phyloP scores from a whole-genome alignment of 2,888 invertebrate genomes.

The Drosophila nigritarsus region DNA sequence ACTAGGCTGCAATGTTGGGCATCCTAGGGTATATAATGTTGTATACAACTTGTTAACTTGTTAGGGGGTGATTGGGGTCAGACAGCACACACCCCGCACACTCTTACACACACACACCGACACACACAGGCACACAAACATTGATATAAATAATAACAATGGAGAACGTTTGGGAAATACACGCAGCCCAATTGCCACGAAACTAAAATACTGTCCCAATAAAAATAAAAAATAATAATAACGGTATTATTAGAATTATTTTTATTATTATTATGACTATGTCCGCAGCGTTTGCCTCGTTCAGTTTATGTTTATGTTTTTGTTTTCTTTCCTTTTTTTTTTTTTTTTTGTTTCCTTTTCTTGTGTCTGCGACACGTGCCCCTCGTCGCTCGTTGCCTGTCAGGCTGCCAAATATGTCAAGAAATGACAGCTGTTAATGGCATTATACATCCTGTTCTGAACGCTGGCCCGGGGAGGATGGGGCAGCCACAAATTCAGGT shows the following conservation, averaged over 20 bases:
- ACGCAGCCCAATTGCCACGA: conserved; percentile 56
- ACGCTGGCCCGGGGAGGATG: background rate
- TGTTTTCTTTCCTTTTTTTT: conserved; percentile 15
- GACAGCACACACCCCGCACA: background rate
- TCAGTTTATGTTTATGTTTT: conserved; percentile 19
- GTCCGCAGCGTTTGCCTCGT: conserved; percentile 22
- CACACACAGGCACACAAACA: conserved; percentile 4
- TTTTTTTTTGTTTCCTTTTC: background rate
- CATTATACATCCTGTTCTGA: conserved; percentile 65
- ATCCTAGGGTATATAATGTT: background rate
- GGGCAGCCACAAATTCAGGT: conserved; percentile 23
- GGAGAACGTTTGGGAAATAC: conserved; percentile 56
- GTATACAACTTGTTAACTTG: conserved; percentile 2
- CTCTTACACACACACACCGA: background rate
- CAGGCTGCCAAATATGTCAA: conserved; percentile 73
- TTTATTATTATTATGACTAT: conserved; percentile 29
- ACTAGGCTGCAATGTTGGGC: background rate
- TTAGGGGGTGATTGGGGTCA: conserved; percentile 7
- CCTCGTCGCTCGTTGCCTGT: conserved; percentile 27
- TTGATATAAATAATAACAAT: conserved; percentile 23
- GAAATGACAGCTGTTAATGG: conserved; percentile 80
- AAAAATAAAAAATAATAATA: conserved; percentile 43
- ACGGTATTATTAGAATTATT: conserved; percentile 22
- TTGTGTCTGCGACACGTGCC: conserved; percentile 37
- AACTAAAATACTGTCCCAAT: conserved; percentile 76